Percentiles rank a stretch among this genome's conserved stretches.
Conservation (phyloP, 2,113 vertebrate genomes). For the Semicossyphus pulcher region DNA sequence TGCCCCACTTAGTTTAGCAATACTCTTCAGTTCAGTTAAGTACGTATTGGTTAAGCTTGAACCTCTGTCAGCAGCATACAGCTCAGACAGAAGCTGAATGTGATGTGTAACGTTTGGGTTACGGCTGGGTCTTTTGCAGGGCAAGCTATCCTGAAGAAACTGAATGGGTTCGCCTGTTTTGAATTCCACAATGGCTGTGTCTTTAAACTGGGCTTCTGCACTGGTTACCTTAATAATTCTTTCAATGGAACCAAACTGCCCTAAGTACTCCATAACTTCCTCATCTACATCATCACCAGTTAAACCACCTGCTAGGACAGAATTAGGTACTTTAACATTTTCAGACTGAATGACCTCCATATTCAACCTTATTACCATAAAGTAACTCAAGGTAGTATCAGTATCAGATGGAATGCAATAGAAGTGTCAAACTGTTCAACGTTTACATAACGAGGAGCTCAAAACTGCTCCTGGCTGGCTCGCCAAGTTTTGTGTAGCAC, state of each 20-base stretch:
- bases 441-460: too few relatives aligned
- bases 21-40: neutral
- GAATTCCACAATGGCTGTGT: neutral
- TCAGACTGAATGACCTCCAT: neutral
- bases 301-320: neutral
- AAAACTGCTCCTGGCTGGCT: too few relatives aligned
- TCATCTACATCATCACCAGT: neutral
- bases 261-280: neutral
- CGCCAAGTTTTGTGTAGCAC: too few relatives aligned
- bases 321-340: neutral
- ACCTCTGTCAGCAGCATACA: neutral
- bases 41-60: neutral
- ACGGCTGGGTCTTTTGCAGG: neutral
- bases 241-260: neutral
- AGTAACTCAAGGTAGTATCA: too few relatives aligned
- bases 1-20: neutral
- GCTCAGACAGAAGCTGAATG: neutral
- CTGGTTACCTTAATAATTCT: neutral
- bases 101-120: neutral
- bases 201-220: neutral
- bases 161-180: neutral
- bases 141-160: neutral
- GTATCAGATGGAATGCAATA: too few relatives aligned
- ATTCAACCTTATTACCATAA: too few relatives aligned
- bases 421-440: too few relatives aligned